Percentiles rank a stretch among this genome's conserved stretches.
phyloP scores from a whole-genome alignment of 1,140 invertebrate species.

The Heliconius eleuchia region DNA sequence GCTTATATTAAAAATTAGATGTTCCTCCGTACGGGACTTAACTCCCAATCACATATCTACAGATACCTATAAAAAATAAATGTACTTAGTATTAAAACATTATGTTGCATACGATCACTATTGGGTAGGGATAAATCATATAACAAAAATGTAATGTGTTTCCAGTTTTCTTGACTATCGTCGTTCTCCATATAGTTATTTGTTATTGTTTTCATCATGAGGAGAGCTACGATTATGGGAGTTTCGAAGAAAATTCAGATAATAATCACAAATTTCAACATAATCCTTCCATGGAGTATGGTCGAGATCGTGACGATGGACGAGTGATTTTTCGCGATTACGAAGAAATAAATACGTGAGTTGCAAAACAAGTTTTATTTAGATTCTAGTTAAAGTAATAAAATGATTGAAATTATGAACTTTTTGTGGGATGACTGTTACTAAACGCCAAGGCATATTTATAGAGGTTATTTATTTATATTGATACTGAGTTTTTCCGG shows the following conservation, averaged over 20 bases:
- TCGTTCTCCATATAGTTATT: background rate
- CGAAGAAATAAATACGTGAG: constrained; percentile 23
- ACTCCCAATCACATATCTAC: no score
- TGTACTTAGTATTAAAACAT: no score
- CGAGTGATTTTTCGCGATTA: constrained; percentile 17
- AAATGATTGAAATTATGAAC: background rate
- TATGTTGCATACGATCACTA: no score
- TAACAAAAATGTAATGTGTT: background rate
- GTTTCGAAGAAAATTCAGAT: background rate
- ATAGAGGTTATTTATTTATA: no score
- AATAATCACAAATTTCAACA: background rate
- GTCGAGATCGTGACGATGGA: background rate
- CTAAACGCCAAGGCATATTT: background rate
- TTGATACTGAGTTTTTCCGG: no score
- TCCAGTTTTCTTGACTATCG: background rate
- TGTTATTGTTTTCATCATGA: background rate
- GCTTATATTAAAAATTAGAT: no score
- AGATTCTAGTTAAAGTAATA: background rate
- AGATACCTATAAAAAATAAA: no score
- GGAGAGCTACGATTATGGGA: background rate
- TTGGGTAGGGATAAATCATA: no score
- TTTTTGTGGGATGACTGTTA: background rate
- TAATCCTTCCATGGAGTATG: background rate
- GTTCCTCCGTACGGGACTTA: no score
- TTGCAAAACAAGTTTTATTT: constrained; percentile 13